Percentiles rank a stretch among this genome's conserved stretches.
These are phyloP conservation scores for Parnassius mnemosyne DNA, from an alignment of 2,888 invertebrate genomes.

Conservation along the genomic window DNA sequence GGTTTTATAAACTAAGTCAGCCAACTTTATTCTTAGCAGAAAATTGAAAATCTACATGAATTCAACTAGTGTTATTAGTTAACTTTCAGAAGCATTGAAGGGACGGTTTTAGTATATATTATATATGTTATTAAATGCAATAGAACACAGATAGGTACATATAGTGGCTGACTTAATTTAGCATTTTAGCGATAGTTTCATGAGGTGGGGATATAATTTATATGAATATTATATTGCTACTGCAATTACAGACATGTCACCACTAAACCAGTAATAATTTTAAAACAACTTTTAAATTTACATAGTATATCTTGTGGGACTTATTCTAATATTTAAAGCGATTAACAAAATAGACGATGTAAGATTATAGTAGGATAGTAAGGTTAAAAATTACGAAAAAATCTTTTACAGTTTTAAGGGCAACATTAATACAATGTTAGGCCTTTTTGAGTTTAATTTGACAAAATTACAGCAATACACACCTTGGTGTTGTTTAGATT, in stretches of 20 bases:
- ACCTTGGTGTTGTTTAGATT: too few species aligned
- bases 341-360: constrained; percentile 37
- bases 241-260: constrained; percentile 22
- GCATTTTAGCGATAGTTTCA: neutral
- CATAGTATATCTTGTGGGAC: constrained; percentile 14
- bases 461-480: neutral
- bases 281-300: neutral
- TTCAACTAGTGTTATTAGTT: constrained; percentile 1
- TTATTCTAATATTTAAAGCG: constrained; percentile 33
- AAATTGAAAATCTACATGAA: neutral
- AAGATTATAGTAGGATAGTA: constrained; percentile 8
- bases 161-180: constrained; percentile 4
- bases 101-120: constrained; percentile 19
- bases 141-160: constrained; percentile 8
- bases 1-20: constrained; percentile 1
- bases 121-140: constrained; percentile 11
- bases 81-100: constrained; percentile 16
- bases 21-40: neutral
- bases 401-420: constrained; percentile 29
- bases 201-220: too few species aligned
- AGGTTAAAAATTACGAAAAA: constrained; percentile 12
- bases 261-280: constrained; percentile 27
- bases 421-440: constrained; percentile 33
- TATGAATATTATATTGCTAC: too few species aligned
- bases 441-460: constrained; percentile 5